These are phyloP conservation scores for human (Homo sapiens) DNA, from an alignment of 2,113 vertebrate genomes.

Conservation along the genomic window DNA sequence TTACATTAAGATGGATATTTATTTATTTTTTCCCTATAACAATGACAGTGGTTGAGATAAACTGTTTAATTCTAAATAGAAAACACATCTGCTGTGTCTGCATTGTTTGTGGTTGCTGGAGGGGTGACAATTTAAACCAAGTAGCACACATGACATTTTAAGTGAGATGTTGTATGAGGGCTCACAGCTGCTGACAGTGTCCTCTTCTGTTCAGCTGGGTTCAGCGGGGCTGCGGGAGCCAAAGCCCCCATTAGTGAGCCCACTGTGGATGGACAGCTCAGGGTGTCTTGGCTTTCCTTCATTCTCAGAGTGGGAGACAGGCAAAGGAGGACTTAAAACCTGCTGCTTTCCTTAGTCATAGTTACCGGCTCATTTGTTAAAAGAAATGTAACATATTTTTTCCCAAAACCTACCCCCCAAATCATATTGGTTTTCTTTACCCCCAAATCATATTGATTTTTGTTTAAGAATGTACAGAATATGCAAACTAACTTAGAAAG, in stretches of 20 bases:
- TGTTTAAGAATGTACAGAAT: neutral
- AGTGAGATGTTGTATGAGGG: conserved; percentile 91
- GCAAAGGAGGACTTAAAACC: neutral
- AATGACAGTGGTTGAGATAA: conserved; percentile 92
- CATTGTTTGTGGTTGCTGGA: conserved; percentile 93
- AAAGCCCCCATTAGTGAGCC: neutral
- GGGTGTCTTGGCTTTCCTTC: neutral
- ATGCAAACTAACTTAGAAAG: neutral
- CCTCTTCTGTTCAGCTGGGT: conserved; percentile 40
- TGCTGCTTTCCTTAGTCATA: neutral
- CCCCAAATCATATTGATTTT: neutral
- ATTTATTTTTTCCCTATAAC: conserved; percentile 93
- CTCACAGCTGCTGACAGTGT: conserved; percentile 88
- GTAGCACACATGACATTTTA: conserved; percentile 90
- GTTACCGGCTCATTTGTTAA: neutral
- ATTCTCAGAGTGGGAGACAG: neutral
- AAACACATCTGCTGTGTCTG: conserved; percentile 93
- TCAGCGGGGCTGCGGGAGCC: neutral
- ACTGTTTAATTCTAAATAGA: conserved; percentile 92
- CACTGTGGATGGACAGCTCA: neutral
- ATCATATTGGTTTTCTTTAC: neutral
- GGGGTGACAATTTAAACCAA: conserved; percentile 90
- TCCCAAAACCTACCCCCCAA: neutral
- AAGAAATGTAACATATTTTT: neutral
- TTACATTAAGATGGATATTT: conserved; percentile 92